Conservation (phyloP, 92 coral and sea anemone genomes). For the Virgularia gustaviana region DNA sequence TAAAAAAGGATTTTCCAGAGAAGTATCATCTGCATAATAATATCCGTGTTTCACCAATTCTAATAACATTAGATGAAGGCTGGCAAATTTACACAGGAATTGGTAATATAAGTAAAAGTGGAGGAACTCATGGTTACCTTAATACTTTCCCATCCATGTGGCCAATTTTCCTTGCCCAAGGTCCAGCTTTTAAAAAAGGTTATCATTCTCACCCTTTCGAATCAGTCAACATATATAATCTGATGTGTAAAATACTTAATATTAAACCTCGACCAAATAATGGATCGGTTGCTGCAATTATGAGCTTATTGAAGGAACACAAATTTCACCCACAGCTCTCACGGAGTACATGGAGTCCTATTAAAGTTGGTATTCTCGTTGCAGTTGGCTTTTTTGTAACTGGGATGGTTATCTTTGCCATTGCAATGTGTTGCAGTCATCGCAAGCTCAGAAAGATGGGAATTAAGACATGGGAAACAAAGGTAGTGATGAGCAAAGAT, state of each 20-base stretch:
- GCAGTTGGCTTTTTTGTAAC: background rate
- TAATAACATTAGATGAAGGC: constrained; percentile 64
- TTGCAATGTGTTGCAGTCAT: constrained; percentile 13
- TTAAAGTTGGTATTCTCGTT: constrained; percentile 16
- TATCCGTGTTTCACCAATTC: constrained; percentile 64
- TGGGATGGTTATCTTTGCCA: constrained; percentile 9
- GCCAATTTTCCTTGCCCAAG: constrained; percentile 73
- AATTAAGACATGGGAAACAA: constrained; percentile 14
- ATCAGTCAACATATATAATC: constrained; percentile 63
- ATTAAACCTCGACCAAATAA: constrained; percentile 64
- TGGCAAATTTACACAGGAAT: constrained; percentile 52
- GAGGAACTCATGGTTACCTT: constrained; percentile 71
- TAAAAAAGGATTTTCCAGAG: constrained; percentile 63
- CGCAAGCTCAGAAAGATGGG: background rate
- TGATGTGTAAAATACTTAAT: constrained; percentile 70
- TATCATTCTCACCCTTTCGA: constrained; percentile 56
- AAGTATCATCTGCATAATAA: constrained; percentile 53
- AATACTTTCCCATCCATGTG: constrained; percentile 56
- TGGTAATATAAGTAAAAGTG: background rate
- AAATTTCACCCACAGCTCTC: background rate
- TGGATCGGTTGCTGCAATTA: constrained; percentile 55
- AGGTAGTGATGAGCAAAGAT: constrained; percentile 11
- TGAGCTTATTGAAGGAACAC: background rate
- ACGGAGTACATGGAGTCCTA: too few relatives aligned
- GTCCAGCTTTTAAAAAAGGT: constrained; percentile 71